Evolutionary conservation across 1,140 invertebrate species (phyloP).

Genomic region (Cyclina sinensis): DNA sequence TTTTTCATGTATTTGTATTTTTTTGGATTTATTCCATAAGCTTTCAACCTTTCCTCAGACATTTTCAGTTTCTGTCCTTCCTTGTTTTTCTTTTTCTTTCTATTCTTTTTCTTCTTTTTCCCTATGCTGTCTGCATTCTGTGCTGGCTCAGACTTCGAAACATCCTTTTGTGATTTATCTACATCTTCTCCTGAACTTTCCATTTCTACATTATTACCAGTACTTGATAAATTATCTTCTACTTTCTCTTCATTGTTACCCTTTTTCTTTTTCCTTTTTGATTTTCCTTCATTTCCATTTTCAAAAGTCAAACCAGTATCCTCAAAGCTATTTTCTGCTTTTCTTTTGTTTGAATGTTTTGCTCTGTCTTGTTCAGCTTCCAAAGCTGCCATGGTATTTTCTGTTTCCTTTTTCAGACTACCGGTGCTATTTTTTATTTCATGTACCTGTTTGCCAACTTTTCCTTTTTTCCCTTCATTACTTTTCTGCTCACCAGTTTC

Average conservation of each 20-base stretch:
- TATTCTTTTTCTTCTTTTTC: constrained; percentile 74
- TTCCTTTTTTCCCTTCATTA: constrained; percentile 61
- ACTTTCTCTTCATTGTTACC: constrained; percentile 32
- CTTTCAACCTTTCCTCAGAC: constrained; percentile 93
- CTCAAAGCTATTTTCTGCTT: constrained; percentile 56
- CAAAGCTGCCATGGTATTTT: constrained; percentile 76
- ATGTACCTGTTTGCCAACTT: constrained; percentile 61
- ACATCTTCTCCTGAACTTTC: background rate
- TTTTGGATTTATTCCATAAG: constrained; percentile 96
- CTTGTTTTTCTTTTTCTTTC: constrained; percentile 77
- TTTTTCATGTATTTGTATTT: constrained; percentile 89
- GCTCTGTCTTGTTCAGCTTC: constrained; percentile 20
- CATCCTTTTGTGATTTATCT: background rate
- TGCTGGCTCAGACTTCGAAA: background rate
- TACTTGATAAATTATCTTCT: background rate
- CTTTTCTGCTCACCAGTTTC: constrained; percentile 34
- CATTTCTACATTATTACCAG: background rate
- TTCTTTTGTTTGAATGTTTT: constrained; percentile 48
- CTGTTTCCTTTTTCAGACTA: constrained; percentile 24
- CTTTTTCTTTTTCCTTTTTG: constrained; percentile 69
- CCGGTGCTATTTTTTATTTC: constrained; percentile 45
- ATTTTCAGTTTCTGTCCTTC: constrained; percentile 70
- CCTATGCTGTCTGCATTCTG: background rate
- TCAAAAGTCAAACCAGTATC: constrained; percentile 69
- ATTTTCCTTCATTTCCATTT: constrained; percentile 68